Evolutionary conservation across 1,140 invertebrate genomes (phyloP), one percentile per base, ranked within the genome.

Genomic region (Rhagoletis zephyria): DNA sequence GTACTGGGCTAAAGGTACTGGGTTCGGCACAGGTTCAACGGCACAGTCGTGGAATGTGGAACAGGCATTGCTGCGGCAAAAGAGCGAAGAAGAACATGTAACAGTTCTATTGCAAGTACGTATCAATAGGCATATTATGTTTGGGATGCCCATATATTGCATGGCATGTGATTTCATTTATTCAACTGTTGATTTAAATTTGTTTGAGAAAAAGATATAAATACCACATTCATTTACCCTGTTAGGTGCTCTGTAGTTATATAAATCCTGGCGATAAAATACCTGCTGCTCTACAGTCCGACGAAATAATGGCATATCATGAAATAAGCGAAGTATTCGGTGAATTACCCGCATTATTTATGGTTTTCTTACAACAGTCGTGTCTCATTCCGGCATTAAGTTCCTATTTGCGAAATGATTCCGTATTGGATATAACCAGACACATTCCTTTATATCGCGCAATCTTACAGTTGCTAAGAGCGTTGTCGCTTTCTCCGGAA

Each of bases 21-120:
- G 98, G 4, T 99, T 98, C 93, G 98, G 98, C 14, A 98, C 98
- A 0, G 98, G 98, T 1, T 98, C 97, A 1, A 99, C 97, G 2
- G 96, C 97, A 87, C 98, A 98, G 90, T 97, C 97, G 51, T 99
- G 98, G 98, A 98, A 99, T 93, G 97, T 98, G 10, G 97, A 98
- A 90, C 97, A 98, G 90, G 97, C 97, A 45, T 93, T 99, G n/a
- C 92, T 97, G 81, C 94, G 97, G 12, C 97, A 98, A 92, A 95
- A 96, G 77, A 97, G 96, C 88, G 97, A 99, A 93, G 98, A 99
- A 91, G 97, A 98, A 92, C 97, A 98, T 91, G 97, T 98, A 5
- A 97, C 97, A 1, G 97, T 96, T 89, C 91, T 97, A 40, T 90
- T 97, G 56, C 95, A 96, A 91, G 95, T 95, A 89, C 86, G 85